Conservation (phyloP, 2,888 invertebrate genomes). For the Clunio marinus region DNA sequence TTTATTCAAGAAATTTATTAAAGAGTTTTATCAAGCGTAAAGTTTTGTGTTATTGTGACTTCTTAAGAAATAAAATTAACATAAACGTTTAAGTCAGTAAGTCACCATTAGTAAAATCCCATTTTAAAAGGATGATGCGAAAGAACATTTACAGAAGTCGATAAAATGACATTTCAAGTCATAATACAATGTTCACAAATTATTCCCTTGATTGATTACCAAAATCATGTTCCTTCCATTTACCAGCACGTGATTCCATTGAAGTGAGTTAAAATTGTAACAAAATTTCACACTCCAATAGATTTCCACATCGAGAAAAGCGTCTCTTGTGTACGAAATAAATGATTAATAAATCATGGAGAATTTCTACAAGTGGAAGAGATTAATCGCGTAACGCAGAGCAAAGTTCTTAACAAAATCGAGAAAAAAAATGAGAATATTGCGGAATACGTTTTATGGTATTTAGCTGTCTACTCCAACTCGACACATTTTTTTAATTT, state of each 20-base stretch:
- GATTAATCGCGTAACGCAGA: constrained; percentile 4
- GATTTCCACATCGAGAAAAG: neutral
- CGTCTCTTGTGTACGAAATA: neutral
- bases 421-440: no score
- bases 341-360: constrained; percentile 3
- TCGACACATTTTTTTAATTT: no score
- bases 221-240: neutral
- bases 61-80: no score
- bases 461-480: no score
- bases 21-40: no score
- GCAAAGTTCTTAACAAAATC: neutral
- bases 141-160: no score
- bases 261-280: neutral
- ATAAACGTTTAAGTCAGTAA: no score
- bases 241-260: neutral
- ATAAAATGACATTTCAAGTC: neutral
- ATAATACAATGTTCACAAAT: neutral
- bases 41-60: no score
- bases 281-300: neutral
- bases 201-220: neutral
- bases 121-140: no score
- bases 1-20: no score
- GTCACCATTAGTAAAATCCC: no score
- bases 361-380: constrained; percentile 5
- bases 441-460: neutral